Evolutionary conservation across 2,797 vertebrate genomes (phyloP).

Genomic region (Mus minutoides): DNA sequence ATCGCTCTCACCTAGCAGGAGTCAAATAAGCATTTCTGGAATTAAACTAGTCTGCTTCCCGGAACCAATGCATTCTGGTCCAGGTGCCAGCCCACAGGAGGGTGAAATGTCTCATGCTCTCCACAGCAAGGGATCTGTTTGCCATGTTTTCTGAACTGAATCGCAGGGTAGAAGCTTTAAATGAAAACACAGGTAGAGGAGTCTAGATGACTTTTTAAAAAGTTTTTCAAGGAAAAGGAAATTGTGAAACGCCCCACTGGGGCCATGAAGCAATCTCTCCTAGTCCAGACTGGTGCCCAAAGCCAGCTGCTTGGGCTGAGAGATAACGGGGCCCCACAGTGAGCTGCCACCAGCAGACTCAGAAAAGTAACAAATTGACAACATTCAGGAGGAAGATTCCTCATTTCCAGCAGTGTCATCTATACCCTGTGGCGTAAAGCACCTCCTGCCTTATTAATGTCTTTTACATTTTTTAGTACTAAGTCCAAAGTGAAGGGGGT

Average conservation of each 20-base stretch:
- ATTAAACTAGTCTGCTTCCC: not conserved
- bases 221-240: conserved; percentile 79
- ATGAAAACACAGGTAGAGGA: conserved; percentile 60
- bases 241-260: conserved; percentile 74
- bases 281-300: conserved; percentile 69
- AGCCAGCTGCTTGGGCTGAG: conserved; percentile 51
- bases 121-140: not conserved
- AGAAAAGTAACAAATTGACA: conserved; percentile 83
- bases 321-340: conserved; percentile 71
- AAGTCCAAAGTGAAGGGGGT: conserved; percentile 79
- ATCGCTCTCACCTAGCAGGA: not conserved
- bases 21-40: not conserved
- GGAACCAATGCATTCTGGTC: not conserved
- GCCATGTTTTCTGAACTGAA: conserved; percentile 51
- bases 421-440: conserved; percentile 81
- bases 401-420: conserved; percentile 79
- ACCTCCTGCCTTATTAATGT: conserved; percentile 78
- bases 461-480: conserved; percentile 74
- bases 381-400: conserved; percentile 82
- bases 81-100: not conserved
- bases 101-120: not conserved
- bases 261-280: conserved; percentile 75
- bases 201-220: conserved; percentile 54
- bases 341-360: conserved; percentile 79
- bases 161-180: conserved; percentile 22